These are phyloP conservation scores for Perdita meconis DNA, from an alignment of 2,888 invertebrate species.

Conservation along the genomic window DNA sequence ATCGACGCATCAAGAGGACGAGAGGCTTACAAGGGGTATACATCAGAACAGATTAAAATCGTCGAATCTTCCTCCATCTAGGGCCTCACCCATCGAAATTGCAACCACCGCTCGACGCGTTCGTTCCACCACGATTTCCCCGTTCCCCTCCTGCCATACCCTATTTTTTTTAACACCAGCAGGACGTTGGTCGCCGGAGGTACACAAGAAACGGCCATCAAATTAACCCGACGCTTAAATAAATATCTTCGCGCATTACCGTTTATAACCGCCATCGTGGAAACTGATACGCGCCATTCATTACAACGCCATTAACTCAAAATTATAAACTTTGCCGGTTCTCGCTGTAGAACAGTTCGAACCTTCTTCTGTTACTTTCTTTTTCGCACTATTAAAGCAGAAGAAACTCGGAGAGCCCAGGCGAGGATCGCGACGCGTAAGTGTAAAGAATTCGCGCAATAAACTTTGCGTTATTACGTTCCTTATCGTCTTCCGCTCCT, in stretches of 20 bases:
- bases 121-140: conserved; percentile 38
- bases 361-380: neutral
- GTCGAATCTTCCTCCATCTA: conserved; percentile 67
- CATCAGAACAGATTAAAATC: conserved; percentile 74
- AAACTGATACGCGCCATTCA: conserved; percentile 6
- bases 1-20: conserved; percentile 40
- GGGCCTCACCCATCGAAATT: conserved; percentile 57
- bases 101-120: conserved; percentile 44
- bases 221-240: conserved; percentile 26
- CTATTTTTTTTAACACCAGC: conserved; percentile 17
- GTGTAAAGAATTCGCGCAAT: neutral
- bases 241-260: conserved; percentile 4
- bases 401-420: neutral
- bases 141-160: conserved; percentile 1
- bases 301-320: conserved; percentile 3
- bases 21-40: conserved; percentile 59
- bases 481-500: neutral
- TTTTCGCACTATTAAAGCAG: neutral
- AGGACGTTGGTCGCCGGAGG: neutral
- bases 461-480: neutral
- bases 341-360: neutral
- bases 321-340: neutral
- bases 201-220: conserved; percentile 12
- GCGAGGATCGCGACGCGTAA: neutral
- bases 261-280: conserved; percentile 12